Percentiles rank a stretch among this genome's conserved stretches.
These are phyloP conservation scores for Grammomys dolichurus DNA, from an alignment of 2,113 vertebrate genomes.

Conservation along the genomic window DNA sequence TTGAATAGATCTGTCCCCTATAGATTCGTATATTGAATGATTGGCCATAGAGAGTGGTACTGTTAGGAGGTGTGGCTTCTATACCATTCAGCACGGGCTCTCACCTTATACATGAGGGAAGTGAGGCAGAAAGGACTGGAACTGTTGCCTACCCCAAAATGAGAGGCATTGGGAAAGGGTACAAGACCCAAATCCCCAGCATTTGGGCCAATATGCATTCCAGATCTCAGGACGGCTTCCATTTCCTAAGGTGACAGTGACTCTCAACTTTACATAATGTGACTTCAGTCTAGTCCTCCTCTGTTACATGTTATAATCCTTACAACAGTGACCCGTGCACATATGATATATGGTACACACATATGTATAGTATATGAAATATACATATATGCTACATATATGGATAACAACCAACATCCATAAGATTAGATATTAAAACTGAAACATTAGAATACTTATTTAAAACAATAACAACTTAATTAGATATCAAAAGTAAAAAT, in stretches of 20 bases:
- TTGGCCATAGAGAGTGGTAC: too few species aligned
- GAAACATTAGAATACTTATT: constrained; percentile 15
- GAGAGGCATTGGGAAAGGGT: background rate
- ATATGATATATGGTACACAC: background rate
- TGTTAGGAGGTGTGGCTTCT: too few species aligned
- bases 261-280: background rate
- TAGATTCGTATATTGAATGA: too few species aligned
- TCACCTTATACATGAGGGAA: constrained; percentile 34
- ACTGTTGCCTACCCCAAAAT: background rate
- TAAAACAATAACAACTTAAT: background rate
- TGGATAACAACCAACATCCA: background rate
- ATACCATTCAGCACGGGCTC: background rate
- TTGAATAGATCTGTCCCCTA: too few species aligned
- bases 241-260: background rate
- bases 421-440: constrained; percentile 45
- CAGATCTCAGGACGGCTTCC: background rate
- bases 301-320: background rate
- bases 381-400: background rate
- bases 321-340: background rate
- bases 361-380: background rate
- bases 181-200: background rate
- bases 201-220: background rate
- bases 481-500: background rate
- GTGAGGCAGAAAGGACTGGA: background rate
- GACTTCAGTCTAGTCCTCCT: background rate